These are phyloP conservation scores for Parazoanthus darwini DNA, from an alignment of 92 coral and sea anemone species.

Conservation along the genomic window DNA sequence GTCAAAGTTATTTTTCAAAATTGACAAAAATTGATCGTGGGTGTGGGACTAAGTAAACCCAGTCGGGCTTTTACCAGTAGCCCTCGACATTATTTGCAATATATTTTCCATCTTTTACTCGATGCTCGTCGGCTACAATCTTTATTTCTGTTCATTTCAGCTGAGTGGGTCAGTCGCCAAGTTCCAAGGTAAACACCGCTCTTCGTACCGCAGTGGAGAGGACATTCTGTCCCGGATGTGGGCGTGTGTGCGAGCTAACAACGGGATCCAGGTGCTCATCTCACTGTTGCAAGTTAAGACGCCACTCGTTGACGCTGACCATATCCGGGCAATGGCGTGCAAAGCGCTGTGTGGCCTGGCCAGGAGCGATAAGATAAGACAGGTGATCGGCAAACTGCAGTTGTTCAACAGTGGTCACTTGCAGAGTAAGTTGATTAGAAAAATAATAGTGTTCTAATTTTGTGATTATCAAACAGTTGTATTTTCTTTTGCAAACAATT, in stretches of 20 bases:
- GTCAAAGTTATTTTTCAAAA: too few relatives aligned
- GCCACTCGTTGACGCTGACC: conserved; percentile 91
- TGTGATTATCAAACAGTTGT: background rate
- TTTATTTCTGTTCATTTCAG: conserved; percentile 5
- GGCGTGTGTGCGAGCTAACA: conserved; percentile 87
- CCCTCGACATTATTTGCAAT: too few relatives aligned
- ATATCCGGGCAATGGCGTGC: conserved; percentile 93
- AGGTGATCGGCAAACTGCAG: conserved; percentile 93
- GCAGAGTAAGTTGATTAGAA: conserved; percentile 69
- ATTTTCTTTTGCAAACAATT: too few relatives aligned
- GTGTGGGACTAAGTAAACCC: too few relatives aligned
- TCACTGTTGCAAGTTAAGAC: conserved; percentile 88
- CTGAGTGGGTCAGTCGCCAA: conserved; percentile 48
- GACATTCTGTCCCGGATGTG: conserved; percentile 78
- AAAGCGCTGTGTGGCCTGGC: conserved; percentile 93
- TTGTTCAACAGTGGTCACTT: conserved; percentile 93
- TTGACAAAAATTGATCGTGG: too few relatives aligned
- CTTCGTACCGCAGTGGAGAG: conserved; percentile 43
- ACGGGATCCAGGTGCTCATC: conserved; percentile 89
- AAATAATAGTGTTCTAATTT: too few relatives aligned
- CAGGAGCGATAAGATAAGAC: conserved; percentile 88
- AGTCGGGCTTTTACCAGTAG: too few relatives aligned
- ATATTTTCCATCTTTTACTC: background rate
- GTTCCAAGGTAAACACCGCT: conserved; percentile 50
- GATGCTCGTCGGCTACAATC: too few relatives aligned